Conservation (phyloP, 2,797 vertebrate species). For the Enteromius treurensis region DNA sequence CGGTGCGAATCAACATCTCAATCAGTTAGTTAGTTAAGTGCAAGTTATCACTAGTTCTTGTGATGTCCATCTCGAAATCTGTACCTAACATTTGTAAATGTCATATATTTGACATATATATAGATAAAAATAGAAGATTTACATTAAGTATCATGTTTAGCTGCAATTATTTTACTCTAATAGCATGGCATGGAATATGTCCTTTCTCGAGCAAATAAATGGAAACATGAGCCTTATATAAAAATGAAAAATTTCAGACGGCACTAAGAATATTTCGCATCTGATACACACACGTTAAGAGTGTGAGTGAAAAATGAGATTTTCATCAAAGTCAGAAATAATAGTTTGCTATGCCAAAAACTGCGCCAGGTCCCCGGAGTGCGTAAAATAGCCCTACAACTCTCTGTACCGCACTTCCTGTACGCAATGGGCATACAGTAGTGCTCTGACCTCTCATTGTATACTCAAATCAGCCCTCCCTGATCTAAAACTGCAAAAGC, state of each 20-base stretch:
- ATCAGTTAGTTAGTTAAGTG: neutral
- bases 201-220: neutral
- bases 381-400: slow-evolving; percentile 36
- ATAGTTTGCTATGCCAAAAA: slow-evolving; percentile 14
- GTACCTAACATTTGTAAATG: too few species aligned
- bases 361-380: slow-evolving; percentile 39
- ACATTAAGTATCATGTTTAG: neutral
- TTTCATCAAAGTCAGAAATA: slow-evolving; percentile 4
- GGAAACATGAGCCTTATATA: neutral
- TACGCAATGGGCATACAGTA: slow-evolving; percentile 33
- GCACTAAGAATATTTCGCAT: neutral
- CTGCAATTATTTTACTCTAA: neutral
- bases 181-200: neutral
- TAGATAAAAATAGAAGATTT: neutral
- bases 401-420: slow-evolving; percentile 45
- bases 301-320: neutral
- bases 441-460: slow-evolving; percentile 20
- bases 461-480: slow-evolving; percentile 31
- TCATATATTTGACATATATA: neutral
- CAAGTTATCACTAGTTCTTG: neutral
- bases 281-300: neutral
- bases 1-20: neutral
- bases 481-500: slow-evolving; percentile 28
- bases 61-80: neutral
- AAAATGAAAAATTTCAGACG: neutral